These are phyloP conservation scores for Sinocyclocheilus rhinocerous DNA, from an alignment of 2,113 vertebrate species.

Conservation along the genomic window DNA sequence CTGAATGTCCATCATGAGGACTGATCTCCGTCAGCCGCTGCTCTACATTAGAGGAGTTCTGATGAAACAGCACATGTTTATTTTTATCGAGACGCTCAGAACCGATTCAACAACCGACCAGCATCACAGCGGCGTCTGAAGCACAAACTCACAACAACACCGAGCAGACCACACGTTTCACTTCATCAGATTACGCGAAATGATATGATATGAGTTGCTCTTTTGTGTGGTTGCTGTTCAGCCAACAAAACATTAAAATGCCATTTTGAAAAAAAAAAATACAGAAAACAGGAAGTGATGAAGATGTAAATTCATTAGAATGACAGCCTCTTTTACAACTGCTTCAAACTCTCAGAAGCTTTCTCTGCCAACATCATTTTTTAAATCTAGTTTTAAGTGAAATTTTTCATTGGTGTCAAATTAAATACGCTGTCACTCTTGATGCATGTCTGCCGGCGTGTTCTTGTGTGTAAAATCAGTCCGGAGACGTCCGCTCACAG, in stretches of 20 bases:
- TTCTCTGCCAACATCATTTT: no score
- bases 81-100: neutral
- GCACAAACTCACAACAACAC: neutral
- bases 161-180: neutral
- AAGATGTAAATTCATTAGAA: no score
- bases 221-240: no score
- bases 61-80: neutral
- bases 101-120: neutral
- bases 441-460: neutral
- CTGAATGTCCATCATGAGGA: no score
- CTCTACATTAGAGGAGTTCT: slow-evolving; percentile 17
- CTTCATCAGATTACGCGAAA: no score
- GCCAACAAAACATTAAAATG: no score
- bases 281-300: no score
- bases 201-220: no score
- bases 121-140: neutral
- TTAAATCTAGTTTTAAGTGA: neutral
- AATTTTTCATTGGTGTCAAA: no score
- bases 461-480: neutral
- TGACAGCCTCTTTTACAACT: no score
- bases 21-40: neutral
- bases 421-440: neutral
- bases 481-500: neutral
- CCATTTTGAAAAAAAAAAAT: no score
- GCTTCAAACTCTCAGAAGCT: no score